Conservation (phyloP, 2,797 vertebrate species). For the Malacoctenus gilli region DNA sequence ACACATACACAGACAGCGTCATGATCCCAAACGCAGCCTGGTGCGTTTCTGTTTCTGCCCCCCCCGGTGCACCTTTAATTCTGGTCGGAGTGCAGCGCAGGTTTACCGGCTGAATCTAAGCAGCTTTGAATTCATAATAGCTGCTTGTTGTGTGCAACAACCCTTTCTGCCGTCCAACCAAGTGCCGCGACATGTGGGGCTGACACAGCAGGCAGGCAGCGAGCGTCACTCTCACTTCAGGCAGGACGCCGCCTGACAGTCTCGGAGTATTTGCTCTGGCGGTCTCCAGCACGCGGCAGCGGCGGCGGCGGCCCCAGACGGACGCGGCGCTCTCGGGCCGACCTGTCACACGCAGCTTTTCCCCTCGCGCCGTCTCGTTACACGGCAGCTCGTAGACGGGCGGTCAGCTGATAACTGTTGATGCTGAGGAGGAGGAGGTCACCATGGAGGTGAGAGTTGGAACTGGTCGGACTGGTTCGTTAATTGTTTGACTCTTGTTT, state of each 20-base stretch:
- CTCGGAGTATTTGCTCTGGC: slow-evolving; percentile 47
- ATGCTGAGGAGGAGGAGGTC: slow-evolving; percentile 29
- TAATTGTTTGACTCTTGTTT: no score
- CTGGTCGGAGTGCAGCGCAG: slow-evolving; percentile 51
- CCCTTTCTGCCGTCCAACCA: slow-evolving; percentile 3
- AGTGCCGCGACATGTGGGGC: slow-evolving; percentile 45
- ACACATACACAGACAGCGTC: slow-evolving; percentile 41
- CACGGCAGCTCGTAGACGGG: slow-evolving; percentile 38
- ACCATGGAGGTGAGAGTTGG: slow-evolving; percentile 77
- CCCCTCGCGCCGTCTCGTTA: slow-evolving; percentile 49
- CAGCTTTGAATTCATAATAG: slow-evolving; percentile 68
- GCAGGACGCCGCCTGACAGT: slow-evolving; percentile 34
- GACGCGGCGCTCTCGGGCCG: slow-evolving; percentile 21
- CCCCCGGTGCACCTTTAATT: no score
- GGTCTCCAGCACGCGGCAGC: slow-evolving; percentile 13
- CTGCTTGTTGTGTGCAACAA: slow-evolving; percentile 65
- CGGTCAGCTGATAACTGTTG: slow-evolving; percentile 37
- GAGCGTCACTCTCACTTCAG: slow-evolving; percentile 38
- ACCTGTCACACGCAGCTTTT: slow-evolving; percentile 59
- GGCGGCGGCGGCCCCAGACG: slow-evolving; percentile 11
- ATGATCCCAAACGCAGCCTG: slow-evolving; percentile 36
- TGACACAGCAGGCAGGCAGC: slow-evolving; percentile 58
- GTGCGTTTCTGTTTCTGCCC: slow-evolving; percentile 52
- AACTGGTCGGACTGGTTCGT: slow-evolving; percentile 1
- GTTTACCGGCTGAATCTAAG: slow-evolving; percentile 66